Evolutionary conservation across 2,113 vertebrate species (phyloP), one percentile per base, ranked within the genome.

Genomic region (Callipepla squamata): DNA sequence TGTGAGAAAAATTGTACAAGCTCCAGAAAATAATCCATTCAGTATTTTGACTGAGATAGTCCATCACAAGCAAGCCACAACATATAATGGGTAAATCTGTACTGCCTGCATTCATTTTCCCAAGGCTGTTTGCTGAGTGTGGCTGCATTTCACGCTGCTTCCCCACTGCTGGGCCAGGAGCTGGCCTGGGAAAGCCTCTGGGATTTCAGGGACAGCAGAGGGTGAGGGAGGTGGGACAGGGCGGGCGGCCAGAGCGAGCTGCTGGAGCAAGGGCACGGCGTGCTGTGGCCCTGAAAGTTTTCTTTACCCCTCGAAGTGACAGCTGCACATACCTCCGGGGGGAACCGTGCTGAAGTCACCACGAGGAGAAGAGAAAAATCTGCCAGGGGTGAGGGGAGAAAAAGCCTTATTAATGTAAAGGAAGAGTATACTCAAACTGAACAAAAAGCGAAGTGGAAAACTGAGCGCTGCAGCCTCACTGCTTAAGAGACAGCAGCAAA

Each of bases 31-130:
- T 61, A 89, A 76, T 61, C 9, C 2, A 2, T 68, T 84, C 80
- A 68, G 69, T 67, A 32, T 92, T 94, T 89, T 88, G 73, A 93
- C 69, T 67, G 69, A 90, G 69, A 67, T 65, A 48, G 44, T 7
- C 42, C 82, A 1, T 72, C 76, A 48, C 75, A 38, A 75, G 79
- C 63, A 80, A 83, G 55, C 57, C 50, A 63, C 89, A 47, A 14
- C 20, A 12, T 47, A 25, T 63, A 95, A 81, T 47, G 57, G 28
- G 28, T 57, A 48, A 85, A 62, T 89, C 85, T 81, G 72, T 82
- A 36, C 76, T 73, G 67, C 30, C 9, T 81, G 36, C 44, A 0
- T 72, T 91, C 9, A 4, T n/a, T 76, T 91, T 91, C 42, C 75
- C 69, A 87, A 44, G 10, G 50, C 2, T 62, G 72, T 82, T 48